These are phyloP conservation scores for Drosophila monieri DNA, from an alignment of 2,888 invertebrate species.

Conservation along the genomic window DNA sequence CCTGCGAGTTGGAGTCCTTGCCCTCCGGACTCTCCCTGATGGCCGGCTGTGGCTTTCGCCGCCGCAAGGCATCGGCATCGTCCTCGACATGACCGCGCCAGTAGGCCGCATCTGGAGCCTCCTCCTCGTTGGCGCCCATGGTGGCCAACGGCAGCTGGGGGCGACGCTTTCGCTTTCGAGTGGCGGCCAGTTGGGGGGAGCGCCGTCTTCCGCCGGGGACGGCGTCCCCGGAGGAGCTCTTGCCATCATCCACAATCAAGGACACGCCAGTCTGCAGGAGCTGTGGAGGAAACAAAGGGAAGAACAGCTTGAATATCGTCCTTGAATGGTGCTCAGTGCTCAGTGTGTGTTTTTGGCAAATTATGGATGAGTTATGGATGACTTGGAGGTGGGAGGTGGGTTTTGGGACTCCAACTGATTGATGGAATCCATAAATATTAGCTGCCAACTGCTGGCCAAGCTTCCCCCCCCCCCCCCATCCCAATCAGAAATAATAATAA, in stretches of 20 bases:
- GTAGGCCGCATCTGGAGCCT: slow-evolving; percentile 32
- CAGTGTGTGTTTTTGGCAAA: not conserved
- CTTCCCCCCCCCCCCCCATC: no score
- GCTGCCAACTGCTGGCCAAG: not conserved
- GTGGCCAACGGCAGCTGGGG: slow-evolving; percentile 83
- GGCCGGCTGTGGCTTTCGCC: slow-evolving; percentile 60
- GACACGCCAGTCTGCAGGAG: slow-evolving; percentile 83
- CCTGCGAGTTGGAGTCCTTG: slow-evolving; percentile 48
- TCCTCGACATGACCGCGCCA: slow-evolving; percentile 84
- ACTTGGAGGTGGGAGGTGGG: slow-evolving; percentile 23
- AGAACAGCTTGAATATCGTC: not conserved
- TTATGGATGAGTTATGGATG: no score
- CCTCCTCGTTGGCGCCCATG: slow-evolving; percentile 57
- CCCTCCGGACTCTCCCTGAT: slow-evolving; percentile 73
- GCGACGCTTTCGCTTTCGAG: slow-evolving; percentile 86
- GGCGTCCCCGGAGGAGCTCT: slow-evolving; percentile 38
- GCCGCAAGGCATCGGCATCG: slow-evolving; percentile 58
- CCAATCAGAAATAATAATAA: no score
- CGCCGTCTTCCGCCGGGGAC: slow-evolving; percentile 33
- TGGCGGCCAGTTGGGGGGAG: slow-evolving; percentile 10
- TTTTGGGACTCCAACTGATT: slow-evolving; percentile 24
- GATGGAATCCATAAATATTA: slow-evolving; percentile 40
- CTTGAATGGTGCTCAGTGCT: not conserved
- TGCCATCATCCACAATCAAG: slow-evolving; percentile 69
- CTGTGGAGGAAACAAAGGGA: slow-evolving; percentile 44